Evolutionary conservation across 2,888 invertebrate genomes (phyloP).

Genomic region (Leucophora obtusa): DNA sequence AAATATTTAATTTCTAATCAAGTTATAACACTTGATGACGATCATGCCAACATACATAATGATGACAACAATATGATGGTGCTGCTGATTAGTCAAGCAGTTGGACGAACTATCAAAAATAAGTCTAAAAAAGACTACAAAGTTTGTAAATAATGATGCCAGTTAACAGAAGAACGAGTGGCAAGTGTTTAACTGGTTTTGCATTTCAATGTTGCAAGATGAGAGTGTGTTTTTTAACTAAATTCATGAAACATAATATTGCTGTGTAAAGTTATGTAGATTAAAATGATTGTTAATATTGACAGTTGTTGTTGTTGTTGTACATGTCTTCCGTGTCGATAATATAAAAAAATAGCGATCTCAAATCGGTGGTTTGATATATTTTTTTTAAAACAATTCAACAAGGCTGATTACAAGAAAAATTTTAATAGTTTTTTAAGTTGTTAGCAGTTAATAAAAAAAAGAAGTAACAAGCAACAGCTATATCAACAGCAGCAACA

Average conservation of each 20-base stretch:
- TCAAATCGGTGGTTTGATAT: background rate
- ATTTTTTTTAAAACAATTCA: slow-evolving; percentile 29
- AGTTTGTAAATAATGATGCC: slow-evolving; percentile 46
- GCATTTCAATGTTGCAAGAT: background rate
- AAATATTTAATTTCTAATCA: background rate
- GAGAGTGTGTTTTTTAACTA: background rate
- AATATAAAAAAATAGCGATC: background rate
- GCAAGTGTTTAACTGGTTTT: slow-evolving; percentile 71
- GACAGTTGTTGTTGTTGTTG: slow-evolving; percentile 34
- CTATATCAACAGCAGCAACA: background rate
- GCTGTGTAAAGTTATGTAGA: slow-evolving; percentile 32
- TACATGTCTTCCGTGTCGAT: slow-evolving; percentile 7
- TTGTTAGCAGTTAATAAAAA: slow-evolving; percentile 57
- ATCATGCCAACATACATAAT: slow-evolving; percentile 54
- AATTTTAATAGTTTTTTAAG: slow-evolving; percentile 56
- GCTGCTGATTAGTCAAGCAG: slow-evolving; percentile 49
- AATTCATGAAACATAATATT: background rate
- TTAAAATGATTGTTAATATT: slow-evolving; percentile 40
- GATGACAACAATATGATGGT: slow-evolving; percentile 47
- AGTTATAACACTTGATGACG: slow-evolving; percentile 15
- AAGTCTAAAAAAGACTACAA: slow-evolving; percentile 12
- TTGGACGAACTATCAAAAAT: slow-evolving; percentile 53
- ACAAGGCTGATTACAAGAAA: slow-evolving; percentile 43
- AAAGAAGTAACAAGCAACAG: background rate
- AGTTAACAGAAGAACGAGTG: slow-evolving; percentile 63